Conservation (phyloP, 2,888 invertebrate species). For the Abscondita cerata region DNA sequence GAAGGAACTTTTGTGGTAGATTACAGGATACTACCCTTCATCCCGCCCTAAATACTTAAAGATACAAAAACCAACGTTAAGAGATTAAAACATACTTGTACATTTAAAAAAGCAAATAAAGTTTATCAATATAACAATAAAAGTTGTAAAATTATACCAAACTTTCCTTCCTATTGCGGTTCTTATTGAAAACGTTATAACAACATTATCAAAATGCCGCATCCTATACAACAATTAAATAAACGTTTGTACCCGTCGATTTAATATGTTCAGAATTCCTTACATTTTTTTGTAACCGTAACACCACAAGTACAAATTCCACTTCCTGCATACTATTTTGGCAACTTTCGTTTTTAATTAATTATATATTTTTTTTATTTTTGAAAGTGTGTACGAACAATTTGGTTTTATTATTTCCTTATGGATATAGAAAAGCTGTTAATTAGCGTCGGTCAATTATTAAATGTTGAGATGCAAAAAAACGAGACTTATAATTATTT, state of each 20-base stretch:
- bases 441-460: background rate
- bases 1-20: constrained; percentile 2
- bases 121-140: constrained; percentile 1
- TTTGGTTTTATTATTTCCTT: constrained; percentile 3
- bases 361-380: too few species aligned
- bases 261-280: too few species aligned
- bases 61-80: too few species aligned
- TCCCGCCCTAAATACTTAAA: background rate
- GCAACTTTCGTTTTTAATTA: too few species aligned
- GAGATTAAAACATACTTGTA: too few species aligned
- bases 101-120: background rate
- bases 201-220: background rate
- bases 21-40: constrained; percentile 1
- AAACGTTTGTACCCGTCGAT: background rate
- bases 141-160: background rate
- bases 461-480: too few species aligned
- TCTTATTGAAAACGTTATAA: background rate
- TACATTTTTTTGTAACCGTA: too few species aligned
- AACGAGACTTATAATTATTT: too few species aligned
- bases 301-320: too few species aligned
- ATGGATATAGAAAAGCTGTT: constrained; percentile 1
- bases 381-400: too few species aligned
- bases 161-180: background rate
- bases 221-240: background rate
- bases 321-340: too few species aligned